phyloP scores from a whole-genome alignment of 2,797 vertebrate species.

The Buceros bicornis region DNA sequence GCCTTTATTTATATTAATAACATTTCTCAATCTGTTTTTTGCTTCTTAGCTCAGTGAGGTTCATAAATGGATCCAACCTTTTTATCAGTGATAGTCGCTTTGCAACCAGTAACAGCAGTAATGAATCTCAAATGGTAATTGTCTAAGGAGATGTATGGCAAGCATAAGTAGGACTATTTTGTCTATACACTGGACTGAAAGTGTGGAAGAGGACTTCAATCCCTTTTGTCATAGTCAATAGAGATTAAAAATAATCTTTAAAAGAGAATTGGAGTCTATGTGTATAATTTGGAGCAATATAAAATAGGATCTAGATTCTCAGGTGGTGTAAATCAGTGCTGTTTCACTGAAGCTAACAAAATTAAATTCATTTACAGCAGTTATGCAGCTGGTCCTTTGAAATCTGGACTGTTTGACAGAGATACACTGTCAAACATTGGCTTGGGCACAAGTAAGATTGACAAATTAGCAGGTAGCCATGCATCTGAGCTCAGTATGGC shows the following conservation, averaged over 20 bases:
- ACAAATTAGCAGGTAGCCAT: neutral
- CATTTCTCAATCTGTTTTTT: slow-evolving; percentile 46
- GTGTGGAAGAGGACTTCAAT: neutral
- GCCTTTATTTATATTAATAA: slow-evolving; percentile 64
- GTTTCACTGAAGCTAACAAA: neutral
- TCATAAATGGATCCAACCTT: slow-evolving; percentile 41
- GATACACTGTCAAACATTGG: neutral
- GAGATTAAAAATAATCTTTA: neutral
- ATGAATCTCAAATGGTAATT: slow-evolving; percentile 35
- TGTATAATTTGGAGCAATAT: neutral
- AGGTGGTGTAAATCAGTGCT: neutral
- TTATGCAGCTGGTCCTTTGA: slow-evolving; percentile 9
- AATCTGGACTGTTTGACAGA: neutral
- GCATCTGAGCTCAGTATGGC: neutral
- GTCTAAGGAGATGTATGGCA: slow-evolving; percentile 11
- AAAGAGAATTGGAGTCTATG: neutral
- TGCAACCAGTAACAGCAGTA: slow-evolving; percentile 40
- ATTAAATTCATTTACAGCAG: neutral
- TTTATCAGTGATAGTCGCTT: slow-evolving; percentile 46
- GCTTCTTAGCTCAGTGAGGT: slow-evolving; percentile 38
- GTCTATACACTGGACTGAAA: neutral
- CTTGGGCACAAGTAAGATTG: neutral
- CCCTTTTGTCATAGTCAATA: neutral
- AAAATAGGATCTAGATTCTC: slow-evolving; percentile 6
- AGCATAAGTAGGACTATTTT: slow-evolving; percentile 19